Base-by-base conservation (phyloP, 1,140 invertebrate species). In the Pogonus chalceus region DNA sequence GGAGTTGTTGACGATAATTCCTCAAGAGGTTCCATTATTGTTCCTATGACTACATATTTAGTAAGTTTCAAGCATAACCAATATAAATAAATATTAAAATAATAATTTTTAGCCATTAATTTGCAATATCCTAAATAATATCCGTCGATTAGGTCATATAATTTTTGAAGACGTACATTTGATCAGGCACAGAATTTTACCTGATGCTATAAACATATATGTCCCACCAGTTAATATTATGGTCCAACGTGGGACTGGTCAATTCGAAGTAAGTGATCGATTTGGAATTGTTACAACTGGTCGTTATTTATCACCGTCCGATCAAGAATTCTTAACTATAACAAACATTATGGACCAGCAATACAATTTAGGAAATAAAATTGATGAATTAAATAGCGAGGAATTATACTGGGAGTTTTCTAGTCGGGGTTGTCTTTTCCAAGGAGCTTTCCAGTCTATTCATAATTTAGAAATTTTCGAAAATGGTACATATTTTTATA, bases 371-470 rank as follows among this genome's bases (percentile, higher is more conserved):
- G 60, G 1, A 69, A 76, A 56, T 68, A 76, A 55, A 53, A 71
- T 59, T 60, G n/a, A 74, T 9, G 23, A 62, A 23, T 55, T 83
- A 50, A 74, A 75, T 0, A 73, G 72, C 0, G 82, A 81, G 50
- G 94, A 97, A 66, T 78, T 97, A 51, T 98, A 98, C 69, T 95
- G 93, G 65, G 93, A 97, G 70, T 72, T 98, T 1, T 77, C 84
- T 62, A 77, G 96, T 2, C 78, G 93, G 63, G 94, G 94, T 0
- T 96, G 97, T 65, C 84, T 96, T 58, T 98, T 97, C 70, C 79
- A 77, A 10, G 37, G 37, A 18, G 3, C 37, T 43, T 43, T 18
- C 18, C 9, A 43, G 4, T 9, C 9, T 12, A 16, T 43, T 43
- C 9, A 43, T 10, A 3, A 43, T 10, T 9, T 43, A 18, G 18